Conservation (phyloP, 2,113 vertebrate genomes). For the Nesoenas mayeri region DNA sequence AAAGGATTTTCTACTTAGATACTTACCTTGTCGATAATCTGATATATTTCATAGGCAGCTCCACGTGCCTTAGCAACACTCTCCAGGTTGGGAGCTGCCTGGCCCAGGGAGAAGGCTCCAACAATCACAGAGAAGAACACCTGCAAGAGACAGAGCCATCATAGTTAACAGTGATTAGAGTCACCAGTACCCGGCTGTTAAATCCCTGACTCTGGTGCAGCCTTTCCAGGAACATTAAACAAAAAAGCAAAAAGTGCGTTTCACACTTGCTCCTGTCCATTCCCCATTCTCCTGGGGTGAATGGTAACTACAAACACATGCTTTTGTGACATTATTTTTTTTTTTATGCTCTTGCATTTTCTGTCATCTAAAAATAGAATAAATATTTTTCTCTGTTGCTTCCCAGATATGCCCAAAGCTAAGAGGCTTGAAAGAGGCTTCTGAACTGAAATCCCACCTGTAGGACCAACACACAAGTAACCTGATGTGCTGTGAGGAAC, state of each 20-base stretch:
- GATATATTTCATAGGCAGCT: slow-evolving; percentile 83
- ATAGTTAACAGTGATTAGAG: background rate
- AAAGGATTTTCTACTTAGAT: background rate
- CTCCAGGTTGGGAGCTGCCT: slow-evolving; percentile 80
- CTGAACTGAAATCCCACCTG: background rate
- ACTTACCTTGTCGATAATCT: slow-evolving; percentile 79
- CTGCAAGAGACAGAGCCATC: slow-evolving; percentile 2
- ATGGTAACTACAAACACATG: background rate
- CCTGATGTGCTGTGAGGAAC: background rate
- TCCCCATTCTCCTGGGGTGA: background rate
- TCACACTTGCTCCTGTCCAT: background rate
- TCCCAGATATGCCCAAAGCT: background rate
- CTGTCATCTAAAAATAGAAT: background rate
- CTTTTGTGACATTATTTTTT: background rate
- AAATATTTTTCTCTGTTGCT: background rate
- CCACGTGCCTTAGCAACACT: slow-evolving; percentile 79
- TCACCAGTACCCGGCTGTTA: background rate
- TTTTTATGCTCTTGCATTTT: background rate
- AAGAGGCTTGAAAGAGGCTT: background rate
- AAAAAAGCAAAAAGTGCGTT: background rate
- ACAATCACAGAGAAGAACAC: slow-evolving; percentile 81
- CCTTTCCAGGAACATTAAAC: background rate
- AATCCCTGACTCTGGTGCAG: background rate
- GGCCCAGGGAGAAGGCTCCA: slow-evolving; percentile 77
- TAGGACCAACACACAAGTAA: background rate